Evolutionary conservation across 2,113 vertebrate genomes (phyloP).

Genomic region (Thermophis baileyi): DNA sequence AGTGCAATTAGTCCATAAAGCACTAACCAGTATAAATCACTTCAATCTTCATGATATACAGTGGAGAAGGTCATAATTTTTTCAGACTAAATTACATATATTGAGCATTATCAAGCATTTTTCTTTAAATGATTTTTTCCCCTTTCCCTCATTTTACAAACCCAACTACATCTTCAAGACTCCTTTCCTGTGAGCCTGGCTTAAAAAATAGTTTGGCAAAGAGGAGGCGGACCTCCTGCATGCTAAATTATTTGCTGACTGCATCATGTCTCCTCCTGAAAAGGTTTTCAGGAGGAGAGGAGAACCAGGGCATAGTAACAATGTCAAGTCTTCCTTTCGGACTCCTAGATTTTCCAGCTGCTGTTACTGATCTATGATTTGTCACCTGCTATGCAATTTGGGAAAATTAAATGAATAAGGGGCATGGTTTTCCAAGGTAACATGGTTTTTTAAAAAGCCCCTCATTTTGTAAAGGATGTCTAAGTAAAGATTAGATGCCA

Average conservation of each 20-base stretch:
- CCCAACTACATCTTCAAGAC: not conserved
- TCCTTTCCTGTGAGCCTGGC: not conserved
- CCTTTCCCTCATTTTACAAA: not conserved
- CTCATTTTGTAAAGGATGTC: not conserved
- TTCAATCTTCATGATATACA: not conserved
- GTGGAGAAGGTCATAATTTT: not conserved
- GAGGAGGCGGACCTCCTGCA: not conserved
- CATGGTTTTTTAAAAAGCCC: not conserved
- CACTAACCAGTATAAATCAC: not conserved
- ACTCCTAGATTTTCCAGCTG: not conserved
- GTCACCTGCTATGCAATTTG: not conserved
- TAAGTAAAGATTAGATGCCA: conserved; percentile 5
- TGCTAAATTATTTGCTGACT: not conserved
- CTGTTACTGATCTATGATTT: not conserved
- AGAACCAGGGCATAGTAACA: not conserved
- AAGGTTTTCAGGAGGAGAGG: not conserved
- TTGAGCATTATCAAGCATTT: not conserved
- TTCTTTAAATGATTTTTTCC: not conserved
- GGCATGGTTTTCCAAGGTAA: not conserved
- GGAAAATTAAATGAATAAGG: not conserved
- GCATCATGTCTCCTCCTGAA: not conserved
- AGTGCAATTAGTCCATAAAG: not conserved
- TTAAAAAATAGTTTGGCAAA: not conserved
- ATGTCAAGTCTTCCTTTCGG: not conserved
- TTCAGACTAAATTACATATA: not conserved